Evolutionary conservation across 2,888 invertebrate species (phyloP), one percentile per base, ranked within the genome.

Genomic region (Melangyna quadrimaculata): DNA sequence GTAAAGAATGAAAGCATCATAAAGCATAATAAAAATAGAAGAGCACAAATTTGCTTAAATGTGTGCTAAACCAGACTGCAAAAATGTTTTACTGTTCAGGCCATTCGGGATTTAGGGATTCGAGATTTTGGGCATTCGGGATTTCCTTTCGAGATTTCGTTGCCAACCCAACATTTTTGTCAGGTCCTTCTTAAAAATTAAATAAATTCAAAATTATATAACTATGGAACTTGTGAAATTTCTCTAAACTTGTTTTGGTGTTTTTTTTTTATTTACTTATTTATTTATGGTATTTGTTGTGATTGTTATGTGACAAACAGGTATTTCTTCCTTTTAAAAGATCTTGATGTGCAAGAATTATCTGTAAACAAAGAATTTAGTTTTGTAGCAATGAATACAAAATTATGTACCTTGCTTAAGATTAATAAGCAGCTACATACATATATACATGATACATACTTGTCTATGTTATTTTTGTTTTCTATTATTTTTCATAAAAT

Each of bases 221-320:
- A 63, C 29, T 12, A 17, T 3, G 7, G 0, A 4, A 22, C 22
- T 51, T 51, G 48, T 35, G 51, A 35, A 65, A 65, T 65, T 65
- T 4, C n/a, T 14, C 43, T 43, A 29, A 12, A 17, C 14, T 37
- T 55, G 43, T 70, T 63, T 29, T n/a, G n/a, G n/a, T n/a, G n/a
- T 35, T 32, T 2, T 12, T 14, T 71, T 40, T 37, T 37, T n/a
- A 1, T 40, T 40, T 40, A n/a, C n/a, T n/a, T n/a, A n/a, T 40
- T 3, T 8, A 12, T 17, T 24, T 48, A 57, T 27, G 22, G 19
- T 55, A 24, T 10, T 61, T 61, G 73, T 29, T 35, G 22, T 57
- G 43, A 37, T 53, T 53, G 73, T 70, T 70, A 65, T 72, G 51
- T 35, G 59, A 73, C 35, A 78, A 83, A 73, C 78, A 43, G 69